Base-by-base conservation (phyloP, 2,113 vertebrate genomes). In the Syngnathus typhle region DNA sequence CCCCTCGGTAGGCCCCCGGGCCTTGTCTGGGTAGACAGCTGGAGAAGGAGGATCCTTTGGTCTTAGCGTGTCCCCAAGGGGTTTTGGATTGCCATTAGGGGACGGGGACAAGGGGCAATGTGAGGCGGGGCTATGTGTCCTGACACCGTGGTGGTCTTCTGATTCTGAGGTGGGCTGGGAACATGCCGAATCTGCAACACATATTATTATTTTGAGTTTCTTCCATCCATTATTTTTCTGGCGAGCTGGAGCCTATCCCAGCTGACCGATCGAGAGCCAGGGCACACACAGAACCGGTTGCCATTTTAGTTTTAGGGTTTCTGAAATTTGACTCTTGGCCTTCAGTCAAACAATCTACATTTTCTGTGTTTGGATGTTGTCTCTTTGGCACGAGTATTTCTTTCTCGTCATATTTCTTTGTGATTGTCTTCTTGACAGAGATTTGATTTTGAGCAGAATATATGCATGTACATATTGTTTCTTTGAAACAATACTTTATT, bases 1-100 rank as follows among this genome's bases (percentile, higher is more conserved):
- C 37, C 85, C 87, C 1, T 96, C 96, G 0, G 81, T 81, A 68
- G 84, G 78, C 75, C 87, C 86, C 81, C 92, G 89, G 62, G 90
- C 84, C 82, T 94, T 98, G 77, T 97, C 96, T 54, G 87, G 77
- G 68, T 88, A 82, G 71, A 85, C 83, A 76, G 67, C 36, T 1
- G 88, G 55, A 0, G 86, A 64, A 19, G 83, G 78, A 0, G 80
- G 60, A 54, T 95, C 93, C 83, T 95, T 95, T 64, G 86, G 87
- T 82, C 93, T 90, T 0, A 85, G 67, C 0, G 91, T 78, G 67
- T 98, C 95, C 41, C 87, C 92, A 10, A 89, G 91, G 32, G 88
- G 64, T 82, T 93, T 89, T 83, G 74, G 88, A 82, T 77, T 88
- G 90, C 55, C 95, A 93, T 0, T 85, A 85, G 84, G 91, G 87